Evolutionary conservation across 2,888 invertebrate genomes (phyloP).

Genomic region (Cosmia pyralina): DNA sequence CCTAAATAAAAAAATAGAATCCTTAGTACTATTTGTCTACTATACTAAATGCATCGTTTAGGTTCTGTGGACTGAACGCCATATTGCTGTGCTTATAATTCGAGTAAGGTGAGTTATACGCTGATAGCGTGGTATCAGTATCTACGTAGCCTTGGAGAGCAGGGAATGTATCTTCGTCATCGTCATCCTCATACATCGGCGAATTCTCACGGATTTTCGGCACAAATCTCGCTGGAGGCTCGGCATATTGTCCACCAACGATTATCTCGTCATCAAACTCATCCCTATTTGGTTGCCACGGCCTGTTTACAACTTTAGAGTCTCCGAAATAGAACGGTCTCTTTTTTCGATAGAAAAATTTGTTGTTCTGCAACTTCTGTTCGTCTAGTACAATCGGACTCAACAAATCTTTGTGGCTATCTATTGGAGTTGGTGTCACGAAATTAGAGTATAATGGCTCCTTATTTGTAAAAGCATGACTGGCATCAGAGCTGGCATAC

Average conservation of each 20-base stretch:
- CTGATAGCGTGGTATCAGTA: slow-evolving; percentile 71
- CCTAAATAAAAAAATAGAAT: not conserved
- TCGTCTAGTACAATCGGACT: not conserved
- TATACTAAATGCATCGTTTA: slow-evolving; percentile 88
- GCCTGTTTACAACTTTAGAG: slow-evolving; percentile 66
- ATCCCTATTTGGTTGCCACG: slow-evolving; percentile 68
- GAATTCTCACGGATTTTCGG: slow-evolving; percentile 72
- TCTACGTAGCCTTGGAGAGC: slow-evolving; percentile 69
- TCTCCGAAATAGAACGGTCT: slow-evolving; percentile 66
- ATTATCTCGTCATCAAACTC: slow-evolving; percentile 72
- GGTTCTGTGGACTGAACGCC: slow-evolving; percentile 87
- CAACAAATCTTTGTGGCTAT: slow-evolving; percentile 12
- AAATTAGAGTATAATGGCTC: slow-evolving; percentile 21
- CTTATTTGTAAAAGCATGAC: slow-evolving; percentile 41
- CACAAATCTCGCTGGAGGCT: slow-evolving; percentile 82
- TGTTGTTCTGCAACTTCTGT: slow-evolving; percentile 48
- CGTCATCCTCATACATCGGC: slow-evolving; percentile 68
- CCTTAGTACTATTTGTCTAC: slow-evolving; percentile 71
- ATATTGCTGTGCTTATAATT: slow-evolving; percentile 87
- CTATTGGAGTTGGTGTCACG: slow-evolving; percentile 36
- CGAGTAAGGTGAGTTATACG: slow-evolving; percentile 81
- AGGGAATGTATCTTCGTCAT: slow-evolving; percentile 63
- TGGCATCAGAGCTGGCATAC: slow-evolving; percentile 66
- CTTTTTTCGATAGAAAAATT: slow-evolving; percentile 63
- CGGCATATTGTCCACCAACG: slow-evolving; percentile 85